phyloP scores from a whole-genome alignment of 2,888 invertebrate species.

The Rhopalosiphum nymphaeae region DNA sequence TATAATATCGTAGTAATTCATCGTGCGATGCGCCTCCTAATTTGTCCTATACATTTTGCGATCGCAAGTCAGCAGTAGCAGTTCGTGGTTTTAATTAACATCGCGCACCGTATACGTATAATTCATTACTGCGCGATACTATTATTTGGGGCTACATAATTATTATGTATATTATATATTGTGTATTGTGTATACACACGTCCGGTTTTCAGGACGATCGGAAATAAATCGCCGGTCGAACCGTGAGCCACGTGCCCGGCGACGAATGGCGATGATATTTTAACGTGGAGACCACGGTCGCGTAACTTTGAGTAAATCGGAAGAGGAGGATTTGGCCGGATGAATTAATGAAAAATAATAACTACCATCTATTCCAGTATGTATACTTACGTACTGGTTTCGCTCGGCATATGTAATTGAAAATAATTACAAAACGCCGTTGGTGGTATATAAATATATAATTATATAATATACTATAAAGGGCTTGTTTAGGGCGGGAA shows the following conservation, averaged over 20 bases:
- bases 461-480: not conserved
- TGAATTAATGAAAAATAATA: slow-evolving; percentile 6
- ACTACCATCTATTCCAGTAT: not conserved
- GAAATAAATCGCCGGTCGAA: not conserved
- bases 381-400: not conserved
- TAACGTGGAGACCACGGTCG: not conserved
- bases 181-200: not conserved
- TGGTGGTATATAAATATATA: not conserved
- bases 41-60: slow-evolving; percentile 7
- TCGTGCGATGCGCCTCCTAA: slow-evolving; percentile 4
- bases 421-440: not conserved
- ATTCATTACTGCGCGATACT: not conserved
- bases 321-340: not conserved
- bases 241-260: not conserved
- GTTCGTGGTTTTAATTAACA: not conserved
- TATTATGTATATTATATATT: not conserved
- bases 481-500: not conserved
- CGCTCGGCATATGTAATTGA: not conserved
- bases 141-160: not conserved
- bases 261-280: not conserved
- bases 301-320: not conserved
- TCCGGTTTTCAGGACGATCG: not conserved
- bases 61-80: not conserved
- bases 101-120: not conserved
- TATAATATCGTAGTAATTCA: slow-evolving; percentile 2